Evolutionary conservation across 2,797 vertebrate genomes (phyloP).

Genomic region (Mus minutoides): DNA sequence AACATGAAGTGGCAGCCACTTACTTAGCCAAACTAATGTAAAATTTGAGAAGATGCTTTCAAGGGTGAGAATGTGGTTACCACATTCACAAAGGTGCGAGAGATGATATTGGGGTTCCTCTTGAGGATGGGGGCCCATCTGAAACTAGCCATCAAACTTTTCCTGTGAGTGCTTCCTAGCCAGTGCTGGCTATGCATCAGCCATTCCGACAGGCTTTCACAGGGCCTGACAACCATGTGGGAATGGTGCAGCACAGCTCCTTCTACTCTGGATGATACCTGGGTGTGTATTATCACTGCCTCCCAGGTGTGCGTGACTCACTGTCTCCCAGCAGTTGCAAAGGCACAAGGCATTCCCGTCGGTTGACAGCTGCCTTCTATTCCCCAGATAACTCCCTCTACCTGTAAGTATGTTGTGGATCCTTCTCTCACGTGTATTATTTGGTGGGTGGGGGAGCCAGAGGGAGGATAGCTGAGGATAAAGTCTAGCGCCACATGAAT

Average conservation of each 20-base stretch:
- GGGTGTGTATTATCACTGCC: neutral
- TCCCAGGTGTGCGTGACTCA: neutral
- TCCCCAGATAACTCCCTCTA: neutral
- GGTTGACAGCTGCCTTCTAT: neutral
- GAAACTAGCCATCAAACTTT: neutral
- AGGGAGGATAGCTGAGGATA: neutral
- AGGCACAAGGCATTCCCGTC: neutral
- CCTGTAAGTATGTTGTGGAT: neutral
- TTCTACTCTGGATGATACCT: neutral
- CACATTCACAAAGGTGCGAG: neutral
- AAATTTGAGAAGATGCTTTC: neutral
- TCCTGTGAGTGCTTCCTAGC: neutral
- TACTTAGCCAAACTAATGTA: neutral
- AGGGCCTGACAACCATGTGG: neutral
- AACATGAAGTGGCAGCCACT: neutral
- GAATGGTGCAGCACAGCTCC: no score
- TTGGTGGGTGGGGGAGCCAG: neutral
- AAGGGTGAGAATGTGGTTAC: neutral
- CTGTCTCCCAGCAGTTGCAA: neutral
- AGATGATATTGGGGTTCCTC: neutral
- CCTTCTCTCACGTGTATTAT: neutral
- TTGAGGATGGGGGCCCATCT: neutral
- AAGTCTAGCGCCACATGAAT: neutral
- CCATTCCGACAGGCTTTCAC: neutral
- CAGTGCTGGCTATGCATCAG: neutral